These are phyloP conservation scores for Ellobius talpinus DNA, from an alignment of 2,113 vertebrate genomes.

Conservation along the genomic window DNA sequence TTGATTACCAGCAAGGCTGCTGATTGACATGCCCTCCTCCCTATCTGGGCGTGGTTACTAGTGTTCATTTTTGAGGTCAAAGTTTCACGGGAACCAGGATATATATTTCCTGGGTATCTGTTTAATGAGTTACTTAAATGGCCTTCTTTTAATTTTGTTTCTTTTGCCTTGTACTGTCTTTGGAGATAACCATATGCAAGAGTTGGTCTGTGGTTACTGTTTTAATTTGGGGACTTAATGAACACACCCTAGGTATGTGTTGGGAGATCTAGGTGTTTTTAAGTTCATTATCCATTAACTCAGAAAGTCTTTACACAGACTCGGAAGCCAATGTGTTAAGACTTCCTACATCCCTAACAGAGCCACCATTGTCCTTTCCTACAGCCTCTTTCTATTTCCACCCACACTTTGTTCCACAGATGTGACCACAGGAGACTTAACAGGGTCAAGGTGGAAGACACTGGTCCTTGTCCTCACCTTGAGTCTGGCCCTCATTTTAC, in stretches of 20 bases:
- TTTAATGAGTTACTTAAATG: background rate
- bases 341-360: background rate
- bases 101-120: background rate
- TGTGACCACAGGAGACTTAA: background rate
- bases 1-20: background rate
- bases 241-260: background rate
- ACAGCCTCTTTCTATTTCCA: background rate
- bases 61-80: background rate
- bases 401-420: background rate
- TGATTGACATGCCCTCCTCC: background rate
- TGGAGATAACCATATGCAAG: background rate
- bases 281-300: constrained; percentile 47
- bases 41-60: background rate
- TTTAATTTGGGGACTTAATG: background rate
- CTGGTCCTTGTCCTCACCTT: background rate
- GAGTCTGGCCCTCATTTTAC: background rate
- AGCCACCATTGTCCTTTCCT: background rate
- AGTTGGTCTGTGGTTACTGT: background rate
- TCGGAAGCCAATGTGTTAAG: background rate
- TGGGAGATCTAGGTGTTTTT: background rate
- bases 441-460: background rate
- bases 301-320: background rate
- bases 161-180: background rate
- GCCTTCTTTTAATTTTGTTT: constrained; percentile 71
- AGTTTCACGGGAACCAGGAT: background rate